phyloP scores from a whole-genome alignment of 2,113 vertebrate genomes.

The Vulpes lagopus region DNA sequence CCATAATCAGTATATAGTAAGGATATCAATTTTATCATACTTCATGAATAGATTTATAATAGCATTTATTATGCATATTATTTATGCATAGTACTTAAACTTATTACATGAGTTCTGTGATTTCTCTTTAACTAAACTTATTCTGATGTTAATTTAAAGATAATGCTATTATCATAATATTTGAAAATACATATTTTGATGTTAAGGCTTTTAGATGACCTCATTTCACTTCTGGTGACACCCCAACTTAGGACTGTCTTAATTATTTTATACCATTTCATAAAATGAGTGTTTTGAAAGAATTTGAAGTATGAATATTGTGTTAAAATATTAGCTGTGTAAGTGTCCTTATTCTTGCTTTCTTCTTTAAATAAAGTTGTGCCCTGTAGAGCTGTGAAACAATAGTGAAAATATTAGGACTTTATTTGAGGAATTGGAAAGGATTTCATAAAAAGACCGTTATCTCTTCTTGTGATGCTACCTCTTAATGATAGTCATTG shows the following conservation, averaged over 20 bases:
- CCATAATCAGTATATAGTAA: slow-evolving; percentile 80
- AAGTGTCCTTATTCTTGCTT: not conserved
- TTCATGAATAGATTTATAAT: slow-evolving; percentile 66
- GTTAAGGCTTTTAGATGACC: not conserved
- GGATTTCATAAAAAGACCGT: not conserved
- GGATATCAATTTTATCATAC: slow-evolving; percentile 79
- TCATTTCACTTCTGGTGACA: slow-evolving; percentile 28
- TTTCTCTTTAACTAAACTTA: slow-evolving; percentile 56
- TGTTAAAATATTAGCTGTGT: slow-evolving; percentile 42
- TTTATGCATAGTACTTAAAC: not conserved
- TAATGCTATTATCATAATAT: not conserved
- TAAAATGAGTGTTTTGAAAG: slow-evolving; percentile 38
- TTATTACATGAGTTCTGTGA: slow-evolving; percentile 54
- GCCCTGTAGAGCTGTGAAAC: not conserved
- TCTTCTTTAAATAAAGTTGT: not conserved
- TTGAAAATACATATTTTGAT: slow-evolving; percentile 23
- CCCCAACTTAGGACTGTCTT: not conserved
- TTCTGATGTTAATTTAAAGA: slow-evolving; percentile 50
- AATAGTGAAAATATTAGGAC: not conserved
- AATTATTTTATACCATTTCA: slow-evolving; percentile 58
- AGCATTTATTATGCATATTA: slow-evolving; percentile 51
- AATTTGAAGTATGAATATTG: slow-evolving; percentile 45
- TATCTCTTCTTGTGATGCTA: not conserved
- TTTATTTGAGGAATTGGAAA: slow-evolving; percentile 38
- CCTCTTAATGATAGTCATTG: slow-evolving; percentile 46